Conservation (phyloP, 2,113 vertebrate genomes). For the Anhinga rufa region DNA sequence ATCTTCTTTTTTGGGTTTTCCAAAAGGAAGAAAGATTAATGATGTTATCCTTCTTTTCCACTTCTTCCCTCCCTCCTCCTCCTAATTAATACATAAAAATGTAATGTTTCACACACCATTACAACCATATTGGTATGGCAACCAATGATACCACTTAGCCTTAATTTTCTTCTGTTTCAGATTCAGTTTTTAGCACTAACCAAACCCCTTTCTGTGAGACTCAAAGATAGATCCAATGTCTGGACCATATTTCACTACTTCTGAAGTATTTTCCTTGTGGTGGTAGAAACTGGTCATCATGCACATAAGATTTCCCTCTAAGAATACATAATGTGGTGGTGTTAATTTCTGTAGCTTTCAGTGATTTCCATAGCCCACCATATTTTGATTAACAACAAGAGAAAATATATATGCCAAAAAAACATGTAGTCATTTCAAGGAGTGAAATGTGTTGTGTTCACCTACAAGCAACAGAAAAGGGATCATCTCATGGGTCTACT, state of each 20-base stretch:
- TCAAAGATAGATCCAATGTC: not conserved
- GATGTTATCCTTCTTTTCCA: not conserved
- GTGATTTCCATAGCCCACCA: not conserved
- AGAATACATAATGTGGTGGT: not conserved
- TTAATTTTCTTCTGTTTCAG: not conserved
- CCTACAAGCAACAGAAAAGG: not conserved
- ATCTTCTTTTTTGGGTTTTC: not conserved
- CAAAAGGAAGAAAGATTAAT: not conserved
- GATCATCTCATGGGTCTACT: not conserved
- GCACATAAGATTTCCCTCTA: not conserved
- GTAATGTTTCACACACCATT: not conserved
- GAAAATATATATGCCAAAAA: not conserved
- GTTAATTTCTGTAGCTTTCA: not conserved
- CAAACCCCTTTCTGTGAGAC: not conserved
- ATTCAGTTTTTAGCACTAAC: not conserved
- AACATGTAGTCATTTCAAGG: not conserved
- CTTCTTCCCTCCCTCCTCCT: not conserved
- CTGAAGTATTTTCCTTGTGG: not conserved
- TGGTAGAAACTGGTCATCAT: not conserved
- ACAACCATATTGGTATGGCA: not conserved
- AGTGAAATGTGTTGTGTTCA: rapidly evolving
- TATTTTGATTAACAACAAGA: not conserved
- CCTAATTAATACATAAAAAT: not conserved
- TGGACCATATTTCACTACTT: not conserved
- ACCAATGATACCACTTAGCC: not conserved